Evolutionary conservation across 2,888 invertebrate species (phyloP), one percentile per base, ranked within the genome.

Genomic region (Ophion ventricosus): DNA sequence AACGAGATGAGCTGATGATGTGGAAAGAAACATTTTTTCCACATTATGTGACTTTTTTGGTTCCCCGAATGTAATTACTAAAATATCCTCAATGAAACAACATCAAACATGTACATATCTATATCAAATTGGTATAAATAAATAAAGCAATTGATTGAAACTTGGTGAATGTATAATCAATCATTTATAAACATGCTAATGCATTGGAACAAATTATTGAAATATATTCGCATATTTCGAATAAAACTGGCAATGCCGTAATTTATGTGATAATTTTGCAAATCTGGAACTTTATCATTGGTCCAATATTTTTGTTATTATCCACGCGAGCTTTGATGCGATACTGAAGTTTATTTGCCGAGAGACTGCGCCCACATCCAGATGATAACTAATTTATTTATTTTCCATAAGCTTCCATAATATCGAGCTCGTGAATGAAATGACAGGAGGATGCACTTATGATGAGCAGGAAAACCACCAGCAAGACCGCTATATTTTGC

Each of bases 401-500:
- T 26, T 61, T 26, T 14, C 14, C 26, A 26, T 25, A 26, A 61
- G 4, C 61, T 61, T 61, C 61, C 10, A 57, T 17, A 26, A 14
- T 57, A 23, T 20, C 57, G 20, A 17, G 17, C 63, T 29, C 26
- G 63, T 29, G 26, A 26, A 63, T 29, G 35, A 66, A 56, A 56
- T n/a, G 61, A 57, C 26, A 4, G 59, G n/a, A 23, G 14, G 20
- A 35, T 56, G 35, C 1, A 67, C 43, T 74, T 75, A 67, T 67
- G 25, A 67, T 70, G 8, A 59, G 67, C 26, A 25, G 59, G 23
- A 43, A 70, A 80, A 69, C 67, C 75, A 64, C 40, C 23, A 69
- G 2, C n/a, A 69, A 7, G 29, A 76, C 75, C 74, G 26, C 74
- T n/a, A 64, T 75, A 66, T 79, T 75, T 75, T 70, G 49, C 74